Base-by-base conservation (phyloP, 2,113 vertebrate genomes). In the Origma solitaria region DNA sequence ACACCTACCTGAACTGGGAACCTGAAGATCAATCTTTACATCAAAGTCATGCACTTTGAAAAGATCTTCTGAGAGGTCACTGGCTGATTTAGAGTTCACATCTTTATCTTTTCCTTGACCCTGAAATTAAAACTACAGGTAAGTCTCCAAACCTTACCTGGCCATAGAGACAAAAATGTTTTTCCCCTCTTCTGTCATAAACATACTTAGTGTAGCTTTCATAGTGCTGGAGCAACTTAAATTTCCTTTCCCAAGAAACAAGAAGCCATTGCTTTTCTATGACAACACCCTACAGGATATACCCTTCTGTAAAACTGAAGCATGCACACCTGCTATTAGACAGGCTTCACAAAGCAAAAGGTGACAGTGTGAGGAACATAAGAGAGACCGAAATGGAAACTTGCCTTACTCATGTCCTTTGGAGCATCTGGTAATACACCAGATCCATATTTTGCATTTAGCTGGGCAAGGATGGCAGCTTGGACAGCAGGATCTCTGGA, bases 11-110 rank as follows among this genome's bases (percentile, higher is more conserved):
- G 99, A 99, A 92, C 98, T 99, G 70, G 99, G 99, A 98, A 99
- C 99, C 97, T 99, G 99, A 65, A 99, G 98, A 97, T 99, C 99
- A 88, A 99, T 99, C 97, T 99, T 99, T 71, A 99, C 99, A 89
- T 99, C 99, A 78, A 99, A 99, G 94, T 99, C 99, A 21, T 99
- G 99, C 77, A 99, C 99, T 99, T 99, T 99, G 97, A 99, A 99
- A 84, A 99, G 98, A 94, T 99, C 99, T 97, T 99, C 99, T 25
- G 99, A 99, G 97, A 99, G 99, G 97, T 99, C 99, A 91, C 98
- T 99, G 97, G 98, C 98, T 92, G 98, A 98, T 97, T 99, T 99
- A 88, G 98, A 98, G 91, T 98, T 98, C 95, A 98, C 80, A 83
- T 99, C 99, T 98, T 99, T 99, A 95, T 99, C 99, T 96, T 99